Evolutionary conservation across 2,888 invertebrate genomes (phyloP), one percentile per base, ranked within the genome.

Genomic region (Xestia xanthographa): DNA sequence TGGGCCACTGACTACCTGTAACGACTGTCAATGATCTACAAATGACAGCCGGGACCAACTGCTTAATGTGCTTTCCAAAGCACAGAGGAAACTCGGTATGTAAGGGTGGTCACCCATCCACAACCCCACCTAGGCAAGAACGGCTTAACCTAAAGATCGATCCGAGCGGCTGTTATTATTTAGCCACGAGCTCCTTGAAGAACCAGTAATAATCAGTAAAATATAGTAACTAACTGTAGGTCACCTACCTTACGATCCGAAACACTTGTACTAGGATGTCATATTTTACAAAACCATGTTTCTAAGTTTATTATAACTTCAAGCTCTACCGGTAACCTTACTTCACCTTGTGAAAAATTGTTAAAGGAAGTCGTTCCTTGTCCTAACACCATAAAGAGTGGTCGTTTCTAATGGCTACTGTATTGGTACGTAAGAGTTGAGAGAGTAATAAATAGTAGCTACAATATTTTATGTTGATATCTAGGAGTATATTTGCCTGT

Each of bases 401-500:
- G 20, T 43, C 12, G 29, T 22, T 26, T 45, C 20, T 73, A 53
- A 73, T 5, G 43, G 17, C 12, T 29, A 5, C 75, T 73, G 45
- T 60, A 69, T 70, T 67, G 11, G 45, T 66, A 29, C 43, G 48
- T 22, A 68, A 73, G 38, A 82, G 34, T 41, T 48, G 72, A 66
- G 72, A 66, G 29, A 71, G 75, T 80, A 76, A 84, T 65, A 76
- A 6, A 6, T 26, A 20, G n/a, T 62, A 22, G 11, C 12, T 38
- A 62, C 20, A 48, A 43, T 58, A 38, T 73, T 80, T 68, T 80
- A 83, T 76, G 67, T 22, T 73, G 75, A 68, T 83, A 3, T 45
- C 12, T 8, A 29, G 12, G 26, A 48, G 5, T 14, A 66, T n/a
- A 63, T 62, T 20, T 11, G n/a, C 34, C 12, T 14, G 43, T 68